phyloP scores from a whole-genome alignment of 2,888 invertebrate genomes.

The Lumbricus terrestris region DNA sequence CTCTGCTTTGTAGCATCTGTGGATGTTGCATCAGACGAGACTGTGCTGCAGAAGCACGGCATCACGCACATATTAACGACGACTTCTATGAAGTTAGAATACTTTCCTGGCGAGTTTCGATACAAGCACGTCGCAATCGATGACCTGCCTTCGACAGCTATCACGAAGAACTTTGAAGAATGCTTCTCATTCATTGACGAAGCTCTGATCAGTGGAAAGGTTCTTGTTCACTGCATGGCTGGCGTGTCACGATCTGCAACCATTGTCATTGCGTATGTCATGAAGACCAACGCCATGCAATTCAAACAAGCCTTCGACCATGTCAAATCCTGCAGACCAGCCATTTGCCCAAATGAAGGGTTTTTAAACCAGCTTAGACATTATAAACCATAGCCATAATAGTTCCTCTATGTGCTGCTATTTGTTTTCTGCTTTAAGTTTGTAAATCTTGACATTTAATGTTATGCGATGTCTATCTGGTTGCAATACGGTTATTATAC shows the following conservation, averaged over 20 bases:
- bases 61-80: constrained; percentile 76
- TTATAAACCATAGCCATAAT: constrained; percentile 42
- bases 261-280: constrained; percentile 78
- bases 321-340: constrained; percentile 70
- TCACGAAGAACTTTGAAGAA: constrained; percentile 48
- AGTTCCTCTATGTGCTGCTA: neutral
- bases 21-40: constrained; percentile 71
- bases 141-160: constrained; percentile 54
- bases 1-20: constrained; percentile 76
- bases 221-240: constrained; percentile 87
- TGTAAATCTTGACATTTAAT: neutral
- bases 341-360: constrained; percentile 77
- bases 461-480: neutral
- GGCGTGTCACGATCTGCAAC: constrained; percentile 83
- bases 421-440: neutral
- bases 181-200: constrained; percentile 70
- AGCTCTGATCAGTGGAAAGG: constrained; percentile 63
- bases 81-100: constrained; percentile 60
- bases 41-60: constrained; percentile 65
- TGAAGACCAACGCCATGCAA: constrained; percentile 62
- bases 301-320: constrained; percentile 70
- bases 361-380: constrained; percentile 71
- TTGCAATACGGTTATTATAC: neutral
- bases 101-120: constrained; percentile 56
- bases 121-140: constrained; percentile 69